phyloP scores from a whole-genome alignment of 2,797 vertebrate species.

The Crenuchus spilurus region DNA sequence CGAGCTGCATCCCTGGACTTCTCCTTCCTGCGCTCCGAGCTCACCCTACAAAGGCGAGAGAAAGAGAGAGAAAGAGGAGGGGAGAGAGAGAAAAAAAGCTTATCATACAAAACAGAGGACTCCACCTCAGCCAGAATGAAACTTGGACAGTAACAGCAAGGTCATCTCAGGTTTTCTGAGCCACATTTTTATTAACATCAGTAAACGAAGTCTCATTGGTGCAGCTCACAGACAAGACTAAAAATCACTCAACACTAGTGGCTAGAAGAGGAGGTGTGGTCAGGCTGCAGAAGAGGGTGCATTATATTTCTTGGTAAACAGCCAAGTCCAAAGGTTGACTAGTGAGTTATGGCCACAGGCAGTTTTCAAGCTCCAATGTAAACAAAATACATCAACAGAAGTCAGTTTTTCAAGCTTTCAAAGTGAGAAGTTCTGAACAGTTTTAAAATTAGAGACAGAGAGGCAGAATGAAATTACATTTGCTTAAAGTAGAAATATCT shows the following conservation, averaged over 20 bases:
- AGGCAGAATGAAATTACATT: too few species aligned
- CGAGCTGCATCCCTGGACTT: slow-evolving; percentile 89
- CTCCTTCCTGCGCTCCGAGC: slow-evolving; percentile 63
- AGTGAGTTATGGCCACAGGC: neutral
- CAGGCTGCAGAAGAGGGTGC: neutral
- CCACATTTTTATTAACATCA: neutral
- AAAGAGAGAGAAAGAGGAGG: too few species aligned
- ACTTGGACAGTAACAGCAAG: neutral
- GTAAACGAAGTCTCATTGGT: neutral
- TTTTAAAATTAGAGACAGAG: too few species aligned
- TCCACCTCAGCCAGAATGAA: neutral
- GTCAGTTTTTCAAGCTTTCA: neutral
- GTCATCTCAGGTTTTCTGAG: slow-evolving; percentile 4
- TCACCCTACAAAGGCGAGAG: slow-evolving; percentile 51
- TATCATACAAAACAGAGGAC: neutral
- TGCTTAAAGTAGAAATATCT: too few species aligned
- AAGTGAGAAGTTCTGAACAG: too few species aligned
- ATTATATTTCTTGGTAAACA: slow-evolving; percentile 17
- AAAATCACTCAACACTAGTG: slow-evolving; percentile 10
- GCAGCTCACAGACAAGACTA: neutral
- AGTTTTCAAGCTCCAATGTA: neutral
- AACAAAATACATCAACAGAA: neutral
- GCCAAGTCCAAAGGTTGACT: neutral
- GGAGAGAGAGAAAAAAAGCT: neutral
- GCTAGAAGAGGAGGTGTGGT: slow-evolving; percentile 12